These are phyloP conservation scores for Oreocharis arfaki DNA, from an alignment of 2,113 vertebrate genomes.

Conservation along the genomic window DNA sequence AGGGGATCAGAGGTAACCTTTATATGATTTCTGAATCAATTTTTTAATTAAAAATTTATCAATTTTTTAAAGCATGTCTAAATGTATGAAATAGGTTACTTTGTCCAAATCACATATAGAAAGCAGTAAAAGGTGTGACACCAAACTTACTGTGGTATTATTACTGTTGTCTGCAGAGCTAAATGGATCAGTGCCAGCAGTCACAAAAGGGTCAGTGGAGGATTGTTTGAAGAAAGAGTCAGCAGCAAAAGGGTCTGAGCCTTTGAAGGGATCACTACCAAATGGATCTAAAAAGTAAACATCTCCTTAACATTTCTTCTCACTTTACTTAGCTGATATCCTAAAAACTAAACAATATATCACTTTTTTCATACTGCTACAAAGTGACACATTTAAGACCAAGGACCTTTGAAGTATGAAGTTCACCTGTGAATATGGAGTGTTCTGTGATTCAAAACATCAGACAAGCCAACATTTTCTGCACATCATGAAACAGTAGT, in stretches of 20 bases:
- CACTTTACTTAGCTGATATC: not conserved
- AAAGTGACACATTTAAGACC: not conserved
- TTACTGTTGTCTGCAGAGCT: slow-evolving; percentile 49
- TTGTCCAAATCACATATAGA: not conserved
- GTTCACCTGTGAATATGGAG: not conserved
- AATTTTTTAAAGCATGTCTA: not conserved
- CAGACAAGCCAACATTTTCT: not conserved
- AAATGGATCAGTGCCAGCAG: slow-evolving; percentile 77
- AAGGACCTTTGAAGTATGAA: not conserved
- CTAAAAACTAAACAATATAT: not conserved
- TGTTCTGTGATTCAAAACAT: not conserved
- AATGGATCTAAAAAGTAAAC: slow-evolving; percentile 83
- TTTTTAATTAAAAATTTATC: too few species aligned
- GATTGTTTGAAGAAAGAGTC: slow-evolving; percentile 89
- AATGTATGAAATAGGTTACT: not conserved
- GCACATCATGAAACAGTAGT: not conserved
- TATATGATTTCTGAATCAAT: not conserved
- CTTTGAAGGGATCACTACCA: slow-evolving; percentile 95
- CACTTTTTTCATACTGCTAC: not conserved
- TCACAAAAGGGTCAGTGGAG: slow-evolving; percentile 74
- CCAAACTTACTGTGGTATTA: slow-evolving; percentile 61
- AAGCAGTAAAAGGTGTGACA: not conserved
- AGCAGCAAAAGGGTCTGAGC: slow-evolving; percentile 92
- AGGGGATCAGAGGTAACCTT: not conserved
- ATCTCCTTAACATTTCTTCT: not conserved